Percentiles rank a stretch among this genome's conserved stretches.
Conservation (phyloP, 2,888 invertebrate species). For the Spisula solida region DNA sequence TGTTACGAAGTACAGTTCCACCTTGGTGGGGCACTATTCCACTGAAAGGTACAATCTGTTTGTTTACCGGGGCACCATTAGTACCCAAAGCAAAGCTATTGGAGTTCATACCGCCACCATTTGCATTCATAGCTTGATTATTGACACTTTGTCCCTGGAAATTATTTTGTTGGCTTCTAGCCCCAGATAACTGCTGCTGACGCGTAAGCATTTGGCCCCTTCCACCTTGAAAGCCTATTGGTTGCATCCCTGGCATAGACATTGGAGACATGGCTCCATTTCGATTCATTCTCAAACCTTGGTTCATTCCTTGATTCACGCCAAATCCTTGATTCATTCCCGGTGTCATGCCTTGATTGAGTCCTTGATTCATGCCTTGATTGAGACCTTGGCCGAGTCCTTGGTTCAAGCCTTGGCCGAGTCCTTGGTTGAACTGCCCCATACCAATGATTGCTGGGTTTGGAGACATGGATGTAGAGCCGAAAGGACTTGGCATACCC, state of each 20-base stretch:
- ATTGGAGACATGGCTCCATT: conserved; percentile 6
- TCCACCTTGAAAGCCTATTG: background rate
- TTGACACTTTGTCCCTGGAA: conserved; percentile 25
- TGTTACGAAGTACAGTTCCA: conserved; percentile 24
- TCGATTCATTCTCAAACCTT: conserved; percentile 3
- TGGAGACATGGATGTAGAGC: conserved; percentile 38
- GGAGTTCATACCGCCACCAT: conserved; percentile 2
- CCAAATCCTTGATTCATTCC: background rate
- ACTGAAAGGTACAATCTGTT: conserved; percentile 35
- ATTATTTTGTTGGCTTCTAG: background rate
- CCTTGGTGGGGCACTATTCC: conserved; percentile 34
- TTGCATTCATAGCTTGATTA: conserved; percentile 33
- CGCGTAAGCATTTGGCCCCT: background rate
- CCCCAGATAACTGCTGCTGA: conserved; percentile 14
- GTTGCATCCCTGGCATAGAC: conserved; percentile 13
- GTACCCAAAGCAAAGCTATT: conserved; percentile 56
- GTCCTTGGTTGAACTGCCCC: conserved; percentile 37
- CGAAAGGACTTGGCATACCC: conserved; percentile 33
- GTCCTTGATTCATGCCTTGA: conserved; percentile 6
- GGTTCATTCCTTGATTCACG: background rate
- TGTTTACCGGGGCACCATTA: conserved; percentile 35
- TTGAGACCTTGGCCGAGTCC: background rate
- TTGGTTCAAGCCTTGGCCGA: background rate
- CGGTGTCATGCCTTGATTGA: background rate
- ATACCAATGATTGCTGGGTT: conserved; percentile 41